These are phyloP conservation scores for Tetrapedia diversipes DNA, from an alignment of 2,888 invertebrate genomes.

Conservation along the genomic window DNA sequence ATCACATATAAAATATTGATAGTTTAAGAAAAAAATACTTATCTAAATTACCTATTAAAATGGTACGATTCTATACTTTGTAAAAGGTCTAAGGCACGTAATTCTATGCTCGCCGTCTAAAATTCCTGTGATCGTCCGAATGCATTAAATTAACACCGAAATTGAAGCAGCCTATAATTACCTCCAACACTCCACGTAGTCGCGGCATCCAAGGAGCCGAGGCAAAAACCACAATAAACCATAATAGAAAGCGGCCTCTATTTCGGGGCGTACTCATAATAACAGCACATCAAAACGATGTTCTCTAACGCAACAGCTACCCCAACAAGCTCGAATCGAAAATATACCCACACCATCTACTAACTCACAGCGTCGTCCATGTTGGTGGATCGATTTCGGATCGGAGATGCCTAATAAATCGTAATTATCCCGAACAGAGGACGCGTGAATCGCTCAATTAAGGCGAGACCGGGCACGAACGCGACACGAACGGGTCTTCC, in stretches of 20 bases:
- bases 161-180: not conserved
- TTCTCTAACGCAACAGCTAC: too few relatives aligned
- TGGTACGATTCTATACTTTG: too few relatives aligned
- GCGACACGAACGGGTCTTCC: slow-evolving; percentile 15
- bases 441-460: slow-evolving; percentile 40
- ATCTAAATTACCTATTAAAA: too few relatives aligned
- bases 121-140: not conserved
- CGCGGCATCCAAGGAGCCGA: not conserved
- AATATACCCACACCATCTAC: not conserved
- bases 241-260: not conserved
- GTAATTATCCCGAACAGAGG: slow-evolving; percentile 17
- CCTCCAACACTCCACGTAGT: not conserved
- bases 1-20: too few relatives aligned
- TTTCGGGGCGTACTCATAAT: not conserved
- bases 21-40: too few relatives aligned
- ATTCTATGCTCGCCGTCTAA: too few relatives aligned
- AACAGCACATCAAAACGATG: not conserved
- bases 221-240: not conserved
- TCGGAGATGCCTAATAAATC: slow-evolving; percentile 30
- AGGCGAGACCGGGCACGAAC: slow-evolving; percentile 15
- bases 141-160: not conserved
- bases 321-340: not conserved
- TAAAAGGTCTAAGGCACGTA: too few relatives aligned
- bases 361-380: slow-evolving; percentile 11
- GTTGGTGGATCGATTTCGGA: not conserved